Conservation (phyloP, 1,140 invertebrate species). For the Geopemphigus sp. region DNA sequence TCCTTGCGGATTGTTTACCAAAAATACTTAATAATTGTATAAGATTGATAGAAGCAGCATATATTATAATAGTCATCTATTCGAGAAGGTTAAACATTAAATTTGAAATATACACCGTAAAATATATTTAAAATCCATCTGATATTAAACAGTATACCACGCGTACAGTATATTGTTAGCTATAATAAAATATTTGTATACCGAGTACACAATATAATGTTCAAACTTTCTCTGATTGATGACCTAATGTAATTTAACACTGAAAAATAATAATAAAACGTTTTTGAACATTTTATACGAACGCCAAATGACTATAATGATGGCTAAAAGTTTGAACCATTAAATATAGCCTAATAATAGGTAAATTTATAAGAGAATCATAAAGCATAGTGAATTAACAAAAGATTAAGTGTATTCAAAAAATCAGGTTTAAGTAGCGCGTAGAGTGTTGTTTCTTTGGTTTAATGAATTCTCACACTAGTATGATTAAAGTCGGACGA, state of each 20-base stretch:
- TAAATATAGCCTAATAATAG: not conserved
- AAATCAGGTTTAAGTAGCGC: slow-evolving; percentile 4
- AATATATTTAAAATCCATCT: not conserved
- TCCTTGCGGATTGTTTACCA: not conserved
- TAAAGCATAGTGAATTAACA: slow-evolving; percentile 13
- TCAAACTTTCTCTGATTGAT: slow-evolving; percentile 7
- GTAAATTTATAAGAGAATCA: slow-evolving; percentile 3
- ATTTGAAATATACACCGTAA: not conserved
- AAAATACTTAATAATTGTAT: no score
- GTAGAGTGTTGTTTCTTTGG: not conserved
- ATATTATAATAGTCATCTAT: not conserved
- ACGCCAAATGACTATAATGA: not conserved
- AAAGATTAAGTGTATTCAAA: slow-evolving; percentile 9
- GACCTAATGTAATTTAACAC: not conserved
- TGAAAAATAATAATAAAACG: not conserved
- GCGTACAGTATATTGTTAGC: not conserved
- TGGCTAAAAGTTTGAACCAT: not conserved
- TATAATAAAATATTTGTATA: not conserved
- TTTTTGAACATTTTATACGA: not conserved
- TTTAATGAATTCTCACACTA: not conserved
- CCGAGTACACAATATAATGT: not conserved
- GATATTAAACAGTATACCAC: no score
- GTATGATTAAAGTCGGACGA: not conserved
- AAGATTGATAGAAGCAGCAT: no score
- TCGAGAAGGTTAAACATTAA: no score